These are phyloP conservation scores for Poeciliopsis retropinna DNA, from an alignment of 2,113 vertebrate genomes.

Conservation along the genomic window DNA sequence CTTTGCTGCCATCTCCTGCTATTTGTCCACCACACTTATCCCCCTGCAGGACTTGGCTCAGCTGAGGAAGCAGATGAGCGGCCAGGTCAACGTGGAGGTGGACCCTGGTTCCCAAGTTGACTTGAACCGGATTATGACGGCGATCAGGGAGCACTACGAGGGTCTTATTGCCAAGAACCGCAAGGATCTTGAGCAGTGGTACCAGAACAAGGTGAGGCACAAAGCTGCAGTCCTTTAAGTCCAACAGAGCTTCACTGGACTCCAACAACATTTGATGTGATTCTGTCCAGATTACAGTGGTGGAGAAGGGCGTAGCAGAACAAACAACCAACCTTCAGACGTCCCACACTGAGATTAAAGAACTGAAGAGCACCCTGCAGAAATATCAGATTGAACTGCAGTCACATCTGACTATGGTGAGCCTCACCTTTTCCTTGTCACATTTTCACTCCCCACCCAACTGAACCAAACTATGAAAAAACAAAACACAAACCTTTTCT, in stretches of 20 bases:
- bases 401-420: slow-evolving; percentile 84
- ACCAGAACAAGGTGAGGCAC: slow-evolving; percentile 71
- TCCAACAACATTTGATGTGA: background rate
- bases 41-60: slow-evolving; percentile 63
- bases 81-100: slow-evolving; percentile 77
- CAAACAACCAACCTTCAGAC: slow-evolving; percentile 77
- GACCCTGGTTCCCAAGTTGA: slow-evolving; percentile 59
- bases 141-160: slow-evolving; percentile 87
- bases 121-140: slow-evolving; percentile 67
- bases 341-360: slow-evolving; percentile 78
- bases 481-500: background rate
- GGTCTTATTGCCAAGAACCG: slow-evolving; percentile 78
- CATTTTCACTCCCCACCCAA: background rate
- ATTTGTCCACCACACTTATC: slow-evolving; percentile 27
- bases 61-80: slow-evolving; percentile 53
- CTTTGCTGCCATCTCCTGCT: slow-evolving; percentile 46
- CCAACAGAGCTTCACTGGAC: too few species aligned
- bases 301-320: slow-evolving; percentile 80
- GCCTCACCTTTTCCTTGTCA: background rate
- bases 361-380: slow-evolving; percentile 81
- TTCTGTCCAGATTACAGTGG: slow-evolving; percentile 74
- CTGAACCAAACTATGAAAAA: too few species aligned
- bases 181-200: slow-evolving; percentile 81
- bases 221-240: background rate
- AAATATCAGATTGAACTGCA: slow-evolving; percentile 87